Base-by-base conservation (phyloP, 2,888 invertebrate species). In the Cyaniris semiargus region DNA sequence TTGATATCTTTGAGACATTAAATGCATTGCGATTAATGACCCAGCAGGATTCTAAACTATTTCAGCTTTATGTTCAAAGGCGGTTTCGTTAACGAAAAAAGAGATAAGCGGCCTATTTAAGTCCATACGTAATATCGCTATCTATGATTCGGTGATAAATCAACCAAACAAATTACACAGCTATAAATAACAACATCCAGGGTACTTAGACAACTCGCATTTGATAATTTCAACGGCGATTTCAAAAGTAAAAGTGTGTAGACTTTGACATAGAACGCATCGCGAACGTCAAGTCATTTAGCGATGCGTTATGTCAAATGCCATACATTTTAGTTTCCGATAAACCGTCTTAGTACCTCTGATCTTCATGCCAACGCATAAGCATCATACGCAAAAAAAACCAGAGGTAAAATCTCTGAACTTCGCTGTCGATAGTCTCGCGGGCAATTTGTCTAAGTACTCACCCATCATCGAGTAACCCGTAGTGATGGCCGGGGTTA, bases 401-500 rank as follows among this genome's bases (percentile, higher is more conserved):
- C 6, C 18, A 18, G 18, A 5, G 18, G 18, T 53, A 53, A 53
- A 53, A 53, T 44, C 53, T 53, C 4, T 53, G 53, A 44, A 10
- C 10, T 44, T 44, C 10, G 10, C 10, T 53, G 13, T 5, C 18
- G 5, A 53, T 53, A 18, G 53, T 53, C 18, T 53, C 53, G 53
- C 18, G 18, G 53, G 5, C 18, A 53, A 53, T 53, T 53, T 53
- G 53, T 53, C 53, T 53, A 18, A 53, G 53, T 53, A 18, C 53
- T 18, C 53, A 85, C 84, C 89, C 91, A 90, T 93, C 92, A 88
- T 87, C 90, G 90, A 88, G 87, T 85, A 87, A 85, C 86, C 86
- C 88, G 86, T 85, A 90, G 92, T 93, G 93, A 93, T 93, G 91
- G 92, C 86, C 84, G 84, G 87, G 90, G 93, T 92, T 91, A 90